Evolutionary conservation across 2,113 vertebrate genomes (phyloP).

Genomic region (Petrocephalus microphthalmus): DNA sequence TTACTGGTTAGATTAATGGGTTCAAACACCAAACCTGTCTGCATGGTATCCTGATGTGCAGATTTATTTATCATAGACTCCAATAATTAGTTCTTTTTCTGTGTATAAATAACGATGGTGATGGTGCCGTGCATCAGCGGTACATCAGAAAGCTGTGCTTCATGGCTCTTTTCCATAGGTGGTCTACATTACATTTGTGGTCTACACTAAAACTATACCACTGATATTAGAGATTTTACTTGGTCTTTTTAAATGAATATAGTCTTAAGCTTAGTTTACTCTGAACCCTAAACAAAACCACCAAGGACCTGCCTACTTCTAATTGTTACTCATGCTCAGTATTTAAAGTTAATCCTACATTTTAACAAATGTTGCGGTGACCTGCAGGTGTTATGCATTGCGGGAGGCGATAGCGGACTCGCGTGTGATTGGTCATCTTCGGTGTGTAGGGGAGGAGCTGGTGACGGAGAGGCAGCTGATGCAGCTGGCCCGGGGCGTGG

Average conservation of each 20-base stretch:
- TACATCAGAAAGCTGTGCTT: not conserved
- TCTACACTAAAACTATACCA: not conserved
- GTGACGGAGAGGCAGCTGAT: slow-evolving; percentile 63
- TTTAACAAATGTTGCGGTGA: not conserved
- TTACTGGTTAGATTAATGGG: not conserved
- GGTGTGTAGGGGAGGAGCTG: slow-evolving; percentile 27
- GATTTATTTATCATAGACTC: not conserved
- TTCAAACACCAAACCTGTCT: not conserved
- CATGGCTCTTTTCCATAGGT: not conserved
- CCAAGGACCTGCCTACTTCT: not conserved
- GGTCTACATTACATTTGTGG: too few species aligned
- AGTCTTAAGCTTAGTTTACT: not conserved
- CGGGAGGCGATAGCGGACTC: not conserved
- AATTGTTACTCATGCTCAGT: not conserved
- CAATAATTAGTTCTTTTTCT: not conserved
- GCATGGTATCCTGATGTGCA: not conserved
- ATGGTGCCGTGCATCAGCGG: not conserved
- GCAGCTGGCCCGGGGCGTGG: slow-evolving; percentile 46
- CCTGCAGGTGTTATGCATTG: not conserved
- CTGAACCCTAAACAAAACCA: not conserved
- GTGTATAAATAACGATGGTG: not conserved
- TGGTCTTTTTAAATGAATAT: not conserved
- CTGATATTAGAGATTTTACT: not conserved
- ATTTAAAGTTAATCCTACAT: not conserved
- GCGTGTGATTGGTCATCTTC: not conserved